Evolutionary conservation across 2,113 vertebrate genomes (phyloP), one percentile per base, ranked within the genome.

Genomic region (Passer domesticus): DNA sequence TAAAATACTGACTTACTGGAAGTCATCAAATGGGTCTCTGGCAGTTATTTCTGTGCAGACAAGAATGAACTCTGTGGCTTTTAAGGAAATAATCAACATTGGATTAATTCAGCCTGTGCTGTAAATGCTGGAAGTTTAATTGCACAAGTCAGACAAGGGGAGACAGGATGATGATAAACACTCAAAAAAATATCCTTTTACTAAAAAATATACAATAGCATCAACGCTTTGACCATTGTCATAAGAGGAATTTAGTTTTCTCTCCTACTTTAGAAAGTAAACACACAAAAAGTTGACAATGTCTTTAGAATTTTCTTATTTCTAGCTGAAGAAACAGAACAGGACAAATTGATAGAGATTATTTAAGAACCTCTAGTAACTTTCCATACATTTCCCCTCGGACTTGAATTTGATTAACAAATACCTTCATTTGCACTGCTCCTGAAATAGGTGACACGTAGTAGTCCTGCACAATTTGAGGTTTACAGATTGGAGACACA

Each of bases 401-500:
- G 75, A 94, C 83, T 74, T 23, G 4, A 87, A 72, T 96, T 88
- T 44, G 91, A 95, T 92, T 97, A 73, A 68, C 73, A 85, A 86
- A 92, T 64, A 72, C 73, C 37, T 75, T 84, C 76, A 90, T 66
- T 90, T 84, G 73, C 86, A 75, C 83, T 77, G 67, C 80, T 92
- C 91, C 88, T 82, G 78, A 83, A 90, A 92, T 25, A 87, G 62
- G 78, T 95, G 95, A 92, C 87, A 90, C 0, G 0, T 27, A 76
- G 76, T 43, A 92, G 88, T 94, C 87, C 91, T 94, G 76, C 94
- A 92, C 66, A 90, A 84, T 92, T 94, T 94, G 72, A 94, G 73
- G 33, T 92, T 97, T 97, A 92, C 82, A 90, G 79, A 96, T 95
- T 96, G 7, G 0, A 96, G 79, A 90, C 92, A 89, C 90, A 96